A percentile compares a stretch with the other conserved stretches of the same genome.
Conservation (phyloP, 2,113 vertebrate genomes). For the Trogon melanurus region DNA sequence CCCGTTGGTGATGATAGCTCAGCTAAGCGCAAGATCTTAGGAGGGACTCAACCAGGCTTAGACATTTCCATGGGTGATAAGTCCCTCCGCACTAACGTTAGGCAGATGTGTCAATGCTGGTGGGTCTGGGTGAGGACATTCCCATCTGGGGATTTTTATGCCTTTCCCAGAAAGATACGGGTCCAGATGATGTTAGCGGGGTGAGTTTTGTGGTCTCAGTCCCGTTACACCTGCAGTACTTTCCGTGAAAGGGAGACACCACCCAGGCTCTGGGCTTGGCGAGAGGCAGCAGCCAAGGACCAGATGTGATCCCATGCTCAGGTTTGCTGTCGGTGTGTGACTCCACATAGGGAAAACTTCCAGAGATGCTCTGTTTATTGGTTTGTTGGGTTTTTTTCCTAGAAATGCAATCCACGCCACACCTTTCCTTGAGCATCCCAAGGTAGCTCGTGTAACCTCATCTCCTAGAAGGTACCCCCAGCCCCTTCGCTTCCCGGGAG, state of each 20-base stretch:
- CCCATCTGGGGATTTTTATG: background rate
- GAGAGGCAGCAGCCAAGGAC: background rate
- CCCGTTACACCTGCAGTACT: background rate
- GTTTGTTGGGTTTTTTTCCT: background rate
- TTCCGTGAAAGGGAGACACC: background rate
- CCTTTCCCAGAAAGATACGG: background rate
- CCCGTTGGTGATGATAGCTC: background rate
- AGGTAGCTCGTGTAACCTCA: fast-evolving
- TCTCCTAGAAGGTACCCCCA: background rate
- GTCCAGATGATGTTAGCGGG: fast-evolving
- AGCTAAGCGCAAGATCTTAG: background rate
- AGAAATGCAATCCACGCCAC: fast-evolving
- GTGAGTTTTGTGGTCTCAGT: background rate
- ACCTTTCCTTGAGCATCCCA: background rate
- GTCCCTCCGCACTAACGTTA: fast-evolving
- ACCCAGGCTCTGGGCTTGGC: background rate
- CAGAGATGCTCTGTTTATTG: background rate
- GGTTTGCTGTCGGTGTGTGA: fast-evolving
- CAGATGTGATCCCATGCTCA: fast-evolving
- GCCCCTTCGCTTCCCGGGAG: background rate
- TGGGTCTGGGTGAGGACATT: background rate
- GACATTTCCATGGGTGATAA: fast-evolving
- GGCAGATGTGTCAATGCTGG: background rate
- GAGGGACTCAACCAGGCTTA: background rate
- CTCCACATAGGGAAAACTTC: background rate